Conservation (phyloP, 2,888 invertebrate genomes). For the Caenorhabditis zanzibari region DNA sequence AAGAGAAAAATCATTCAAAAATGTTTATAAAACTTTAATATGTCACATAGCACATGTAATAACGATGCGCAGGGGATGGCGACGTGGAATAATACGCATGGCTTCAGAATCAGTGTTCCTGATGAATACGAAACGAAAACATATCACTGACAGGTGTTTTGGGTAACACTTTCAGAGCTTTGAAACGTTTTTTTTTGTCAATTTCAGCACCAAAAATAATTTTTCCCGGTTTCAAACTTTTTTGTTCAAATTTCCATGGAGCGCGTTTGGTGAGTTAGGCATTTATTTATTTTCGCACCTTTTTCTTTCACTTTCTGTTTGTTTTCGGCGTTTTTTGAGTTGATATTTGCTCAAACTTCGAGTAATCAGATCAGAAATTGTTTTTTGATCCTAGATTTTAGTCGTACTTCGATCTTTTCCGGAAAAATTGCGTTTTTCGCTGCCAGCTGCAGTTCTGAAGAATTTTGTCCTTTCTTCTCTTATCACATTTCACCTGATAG, state of each 20-base stretch:
- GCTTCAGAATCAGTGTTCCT: background rate
- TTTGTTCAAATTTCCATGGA: conserved; percentile 13
- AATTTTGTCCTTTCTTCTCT: conserved; percentile 8
- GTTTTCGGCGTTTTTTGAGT: conserved; percentile 27
- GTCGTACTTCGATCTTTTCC: conserved; percentile 47
- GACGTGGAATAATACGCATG: background rate
- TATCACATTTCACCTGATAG: conserved; percentile 48
- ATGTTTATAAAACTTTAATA: background rate
- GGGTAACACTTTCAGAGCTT: background rate
- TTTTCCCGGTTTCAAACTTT: conserved; percentile 18
- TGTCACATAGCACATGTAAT: background rate
- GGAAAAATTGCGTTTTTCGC: conserved; percentile 16
- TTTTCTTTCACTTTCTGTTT: conserved; percentile 47
- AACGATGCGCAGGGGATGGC: background rate
- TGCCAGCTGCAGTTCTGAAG: background rate
- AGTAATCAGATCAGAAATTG: conserved; percentile 23
- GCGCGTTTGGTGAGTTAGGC: conserved; percentile 9
- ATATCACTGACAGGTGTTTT: too few species aligned
- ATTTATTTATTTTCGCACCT: conserved; percentile 57
- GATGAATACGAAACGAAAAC: background rate
- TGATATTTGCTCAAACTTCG: conserved; percentile 43
- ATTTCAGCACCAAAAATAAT: background rate
- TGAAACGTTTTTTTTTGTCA: background rate
- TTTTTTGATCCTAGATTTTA: conserved; percentile 30
- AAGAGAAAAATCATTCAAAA: too few species aligned